Percentiles rank a stretch among this genome's conserved stretches.
Evolutionary conservation across 1,140 invertebrate genomes (phyloP).

Genomic region (Temnothorax nylanderi): DNA sequence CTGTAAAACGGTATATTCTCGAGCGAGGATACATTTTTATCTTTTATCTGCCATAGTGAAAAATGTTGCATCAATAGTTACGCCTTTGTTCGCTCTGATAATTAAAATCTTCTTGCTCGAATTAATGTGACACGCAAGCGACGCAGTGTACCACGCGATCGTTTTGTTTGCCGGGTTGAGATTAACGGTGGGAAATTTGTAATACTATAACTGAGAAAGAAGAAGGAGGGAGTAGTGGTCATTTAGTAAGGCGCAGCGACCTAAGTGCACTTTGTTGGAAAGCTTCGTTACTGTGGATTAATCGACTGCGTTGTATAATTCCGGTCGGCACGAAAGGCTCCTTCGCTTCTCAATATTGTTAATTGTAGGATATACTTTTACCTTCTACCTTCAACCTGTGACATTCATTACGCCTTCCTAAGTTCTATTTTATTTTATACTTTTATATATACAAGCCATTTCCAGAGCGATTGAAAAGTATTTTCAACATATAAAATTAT

Average conservation of each 20-base stretch:
- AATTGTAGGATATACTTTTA: conserved; percentile 29
- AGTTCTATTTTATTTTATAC: background rate
- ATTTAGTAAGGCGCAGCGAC: conserved; percentile 41
- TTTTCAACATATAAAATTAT: background rate
- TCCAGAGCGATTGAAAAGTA: background rate
- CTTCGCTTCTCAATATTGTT: conserved; percentile 32
- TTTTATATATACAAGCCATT: background rate
- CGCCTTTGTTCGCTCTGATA: conserved; percentile 4
- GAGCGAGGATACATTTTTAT: background rate
- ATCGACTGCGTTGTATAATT: conserved; percentile 54
- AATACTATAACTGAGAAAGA: conserved; percentile 12
- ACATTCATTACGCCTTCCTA: background rate
- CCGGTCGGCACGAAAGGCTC: conserved; percentile 27
- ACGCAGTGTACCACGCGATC: conserved; percentile 15
- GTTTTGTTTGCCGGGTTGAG: conserved; percentile 12
- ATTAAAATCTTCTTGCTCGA: conserved; percentile 49
- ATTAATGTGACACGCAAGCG: conserved; percentile 42
- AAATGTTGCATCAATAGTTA: background rate
- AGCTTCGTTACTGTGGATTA: conserved; percentile 54
- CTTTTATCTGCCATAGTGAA: background rate
- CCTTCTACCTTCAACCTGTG: background rate
- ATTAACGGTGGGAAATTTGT: conserved; percentile 55
- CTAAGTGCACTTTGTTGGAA: conserved; percentile 54
- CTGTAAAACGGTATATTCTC: background rate
- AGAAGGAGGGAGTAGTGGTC: background rate